Base-by-base conservation (phyloP, 2,797 vertebrate genomes). In the Gobionotothen gibberifrons region DNA sequence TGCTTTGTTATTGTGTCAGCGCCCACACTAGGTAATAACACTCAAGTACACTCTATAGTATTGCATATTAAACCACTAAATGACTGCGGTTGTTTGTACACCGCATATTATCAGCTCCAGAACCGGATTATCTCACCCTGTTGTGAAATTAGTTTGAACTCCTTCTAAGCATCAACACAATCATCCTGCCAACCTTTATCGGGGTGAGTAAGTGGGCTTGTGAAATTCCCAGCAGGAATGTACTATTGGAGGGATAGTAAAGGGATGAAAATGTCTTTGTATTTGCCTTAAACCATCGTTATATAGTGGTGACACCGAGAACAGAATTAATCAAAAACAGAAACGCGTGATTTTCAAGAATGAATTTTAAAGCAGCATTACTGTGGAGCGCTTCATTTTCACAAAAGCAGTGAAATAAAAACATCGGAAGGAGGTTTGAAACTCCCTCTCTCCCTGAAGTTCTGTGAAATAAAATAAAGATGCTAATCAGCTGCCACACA, bases 211-310 rank as follows among this genome's bases (percentile, higher is more conserved):
- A 72, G 47, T 44, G 62, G 26, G 65, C 56, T 44, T 54, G 47
- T 66, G 72, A 60, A 65, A 57, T 58, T 81, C 72, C 73, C 71
- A 59, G 49, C 71, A 55, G 69, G 76, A 62, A 36, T 54, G 51
- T 19, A 17, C 46, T 60, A 13, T 69, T 21, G 47, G 32, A 71
- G 73, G 40, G 22, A 71, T 71, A 70, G 56, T 75, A 39, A 51
- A 69, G 58, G 44, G 71, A 39, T 62, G 73, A 42, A 42, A 5
- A 73, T 17, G 48, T 43, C 70, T 62, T 64, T 32, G 0, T 1
- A 59, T 69, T 57, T 54, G 47, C 36, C 22, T 70, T 59, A 39
- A 70, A 57, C 43, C 51, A 55, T 46, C 4, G 1, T 56, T 5
- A 22, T 40, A 22, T 22, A 21, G 48, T 15, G 2, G 19, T 60